Evolutionary conservation across 2,797 vertebrate genomes (phyloP).

Genomic region (Chelidonichthys spinosus): DNA sequence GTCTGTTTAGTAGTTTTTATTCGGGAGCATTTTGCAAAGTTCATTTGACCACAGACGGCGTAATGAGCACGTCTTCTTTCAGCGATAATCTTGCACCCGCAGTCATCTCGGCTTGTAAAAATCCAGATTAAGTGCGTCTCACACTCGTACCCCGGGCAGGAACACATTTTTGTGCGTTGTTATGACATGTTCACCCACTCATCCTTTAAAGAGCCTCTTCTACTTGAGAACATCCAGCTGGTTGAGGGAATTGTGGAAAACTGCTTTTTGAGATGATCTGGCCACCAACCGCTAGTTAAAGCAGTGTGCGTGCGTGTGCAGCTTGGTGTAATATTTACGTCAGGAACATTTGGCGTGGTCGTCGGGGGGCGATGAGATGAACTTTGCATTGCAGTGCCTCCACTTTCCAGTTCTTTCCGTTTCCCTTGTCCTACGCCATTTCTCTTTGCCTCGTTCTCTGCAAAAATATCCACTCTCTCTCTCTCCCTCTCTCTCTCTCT

Average conservation of each 20-base stretch:
- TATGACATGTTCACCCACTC: not conserved
- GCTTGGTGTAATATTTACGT: constrained; percentile 39
- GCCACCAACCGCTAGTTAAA: not conserved
- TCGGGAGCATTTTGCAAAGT: too few relatives aligned
- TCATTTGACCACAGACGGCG: constrained; percentile 8
- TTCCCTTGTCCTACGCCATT: constrained; percentile 40
- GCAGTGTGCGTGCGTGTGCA: constrained; percentile 4
- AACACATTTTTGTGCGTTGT: not conserved
- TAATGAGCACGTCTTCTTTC: constrained; percentile 28
- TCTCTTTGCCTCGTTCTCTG: constrained; percentile 44
- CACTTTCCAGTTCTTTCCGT: constrained; percentile 45
- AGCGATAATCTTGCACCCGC: constrained; percentile 15
- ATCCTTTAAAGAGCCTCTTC: not conserved
- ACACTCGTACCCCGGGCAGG: not conserved
- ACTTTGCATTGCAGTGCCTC: constrained; percentile 38
- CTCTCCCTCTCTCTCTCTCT: constrained; percentile 31
- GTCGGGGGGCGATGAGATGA: constrained; percentile 38
- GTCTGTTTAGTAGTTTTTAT: not conserved
- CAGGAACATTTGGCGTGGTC: constrained; percentile 37
- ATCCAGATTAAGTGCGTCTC: constrained; percentile 25
- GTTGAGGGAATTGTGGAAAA: constrained; percentile 3
- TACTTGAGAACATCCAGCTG: not conserved
- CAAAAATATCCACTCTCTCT: constrained; percentile 34
- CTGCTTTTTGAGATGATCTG: not conserved
- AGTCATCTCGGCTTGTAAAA: constrained; percentile 21